phyloP scores from a whole-genome alignment of 1,140 invertebrate genomes.

The Trachelipus rathkii region DNA sequence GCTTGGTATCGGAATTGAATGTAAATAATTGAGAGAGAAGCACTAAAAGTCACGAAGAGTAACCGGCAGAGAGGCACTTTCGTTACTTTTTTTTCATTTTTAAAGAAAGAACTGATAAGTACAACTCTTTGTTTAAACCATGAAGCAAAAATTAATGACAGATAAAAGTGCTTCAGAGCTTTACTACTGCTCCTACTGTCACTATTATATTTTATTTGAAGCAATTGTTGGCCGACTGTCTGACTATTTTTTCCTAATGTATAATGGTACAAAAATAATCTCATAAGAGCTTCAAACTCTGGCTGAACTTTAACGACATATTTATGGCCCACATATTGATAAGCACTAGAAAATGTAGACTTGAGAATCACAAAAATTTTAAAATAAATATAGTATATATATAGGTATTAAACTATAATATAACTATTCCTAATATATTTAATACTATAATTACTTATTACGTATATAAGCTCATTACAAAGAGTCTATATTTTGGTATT shows the following conservation, averaged over 20 bases:
- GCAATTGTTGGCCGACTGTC: constrained; percentile 40
- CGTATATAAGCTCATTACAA: too few species aligned
- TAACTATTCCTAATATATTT: too few species aligned
- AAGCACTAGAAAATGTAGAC: constrained; percentile 29
- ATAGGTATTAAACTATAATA: too few species aligned
- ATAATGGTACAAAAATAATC: constrained; percentile 27
- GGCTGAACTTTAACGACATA: constrained; percentile 38
- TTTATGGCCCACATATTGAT: constrained; percentile 29
- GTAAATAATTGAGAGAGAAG: too few species aligned
- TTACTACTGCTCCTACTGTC: constrained; percentile 8
- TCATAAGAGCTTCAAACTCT: constrained; percentile 36
- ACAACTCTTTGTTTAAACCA: constrained; percentile 35
- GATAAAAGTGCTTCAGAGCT: constrained; percentile 27
- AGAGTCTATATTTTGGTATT: too few species aligned
- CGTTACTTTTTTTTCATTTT: constrained; percentile 27
- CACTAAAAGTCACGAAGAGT: too few species aligned
- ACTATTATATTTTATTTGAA: constrained; percentile 38
- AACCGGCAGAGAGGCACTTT: too few species aligned
- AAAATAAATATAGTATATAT: too few species aligned
- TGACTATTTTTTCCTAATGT: constrained; percentile 31
- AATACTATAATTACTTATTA: too few species aligned
- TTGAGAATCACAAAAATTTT: constrained; percentile 36
- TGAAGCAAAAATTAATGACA: constrained; percentile 28
- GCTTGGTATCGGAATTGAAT: too few species aligned
- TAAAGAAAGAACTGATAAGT: constrained; percentile 12